A percentile compares a stretch with the other conserved stretches of the same genome.
phyloP scores from a whole-genome alignment of 2,888 invertebrate genomes.

The Papilio protenor region DNA sequence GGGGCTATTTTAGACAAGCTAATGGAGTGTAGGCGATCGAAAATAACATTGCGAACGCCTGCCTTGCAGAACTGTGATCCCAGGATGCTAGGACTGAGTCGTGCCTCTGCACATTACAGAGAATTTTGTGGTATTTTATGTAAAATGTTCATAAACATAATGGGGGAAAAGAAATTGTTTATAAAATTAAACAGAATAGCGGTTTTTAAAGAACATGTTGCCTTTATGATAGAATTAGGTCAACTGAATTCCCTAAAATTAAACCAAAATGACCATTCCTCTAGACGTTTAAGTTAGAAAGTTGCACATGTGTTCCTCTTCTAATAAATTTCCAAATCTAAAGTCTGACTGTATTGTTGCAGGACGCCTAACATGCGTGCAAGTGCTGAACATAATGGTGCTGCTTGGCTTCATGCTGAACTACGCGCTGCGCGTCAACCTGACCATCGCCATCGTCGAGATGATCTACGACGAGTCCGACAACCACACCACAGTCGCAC shows the following conservation, averaged over 20 bases:
- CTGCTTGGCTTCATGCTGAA: conserved; percentile 95
- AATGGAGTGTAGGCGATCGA: neutral
- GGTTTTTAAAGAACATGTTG: too few species aligned
- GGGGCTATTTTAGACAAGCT: neutral
- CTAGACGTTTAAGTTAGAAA: too few species aligned
- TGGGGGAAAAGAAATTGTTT: too few species aligned
- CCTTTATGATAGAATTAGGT: too few species aligned
- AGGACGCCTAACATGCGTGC: conserved; percentile 91
- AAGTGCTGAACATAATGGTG: conserved; percentile 92
- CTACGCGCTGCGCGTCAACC: conserved; percentile 93
- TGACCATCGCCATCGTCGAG: conserved; percentile 93
- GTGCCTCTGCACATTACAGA: neutral
- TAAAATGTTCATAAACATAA: too few species aligned
- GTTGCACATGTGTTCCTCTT: too few species aligned
- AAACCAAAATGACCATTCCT: too few species aligned
- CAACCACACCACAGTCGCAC: conserved; percentile 59
- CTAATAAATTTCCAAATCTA: neutral
- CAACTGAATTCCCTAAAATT: too few species aligned
- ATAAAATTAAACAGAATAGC: too few species aligned
- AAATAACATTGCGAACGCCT: neutral
- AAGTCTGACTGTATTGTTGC: conserved; percentile 59
- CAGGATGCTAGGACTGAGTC: neutral
- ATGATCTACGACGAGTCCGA: conserved; percentile 85
- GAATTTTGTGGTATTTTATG: too few species aligned
- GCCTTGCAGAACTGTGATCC: neutral